phyloP scores from a whole-genome alignment of 2,113 vertebrate species.

The Pluvianellus socialis region DNA sequence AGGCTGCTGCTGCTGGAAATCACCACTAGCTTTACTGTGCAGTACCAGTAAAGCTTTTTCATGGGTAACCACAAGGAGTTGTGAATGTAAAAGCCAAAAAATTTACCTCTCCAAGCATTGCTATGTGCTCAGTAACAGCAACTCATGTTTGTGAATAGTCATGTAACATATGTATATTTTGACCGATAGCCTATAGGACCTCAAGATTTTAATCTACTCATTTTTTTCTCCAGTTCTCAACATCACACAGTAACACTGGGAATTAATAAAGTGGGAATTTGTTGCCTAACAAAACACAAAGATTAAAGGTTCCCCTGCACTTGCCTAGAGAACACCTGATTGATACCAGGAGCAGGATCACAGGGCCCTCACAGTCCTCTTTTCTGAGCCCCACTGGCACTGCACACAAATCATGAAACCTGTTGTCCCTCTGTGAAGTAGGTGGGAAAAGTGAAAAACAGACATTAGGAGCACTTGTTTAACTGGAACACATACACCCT shows the following conservation, averaged over 20 bases:
- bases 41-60: background rate
- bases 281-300: background rate
- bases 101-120: background rate
- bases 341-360: background rate
- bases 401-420: background rate
- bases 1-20: background rate
- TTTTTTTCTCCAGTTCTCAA: background rate
- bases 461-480: background rate
- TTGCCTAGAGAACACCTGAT: background rate
- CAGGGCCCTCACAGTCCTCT: background rate
- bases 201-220: background rate
- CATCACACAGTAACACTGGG: background rate
- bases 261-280: background rate
- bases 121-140: background rate
- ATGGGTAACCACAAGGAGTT: background rate
- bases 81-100: background rate
- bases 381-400: background rate
- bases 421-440: background rate
- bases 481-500: background rate
- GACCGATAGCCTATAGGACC: background rate
- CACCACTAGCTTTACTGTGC: background rate
- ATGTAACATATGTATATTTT: background rate
- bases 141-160: background rate
- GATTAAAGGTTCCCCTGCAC: background rate
- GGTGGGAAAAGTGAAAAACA: background rate